Evolutionary conservation across 1,140 invertebrate species (phyloP), one percentile per base, ranked within the genome.

Genomic region (Drosophila lacteicornis): DNA sequence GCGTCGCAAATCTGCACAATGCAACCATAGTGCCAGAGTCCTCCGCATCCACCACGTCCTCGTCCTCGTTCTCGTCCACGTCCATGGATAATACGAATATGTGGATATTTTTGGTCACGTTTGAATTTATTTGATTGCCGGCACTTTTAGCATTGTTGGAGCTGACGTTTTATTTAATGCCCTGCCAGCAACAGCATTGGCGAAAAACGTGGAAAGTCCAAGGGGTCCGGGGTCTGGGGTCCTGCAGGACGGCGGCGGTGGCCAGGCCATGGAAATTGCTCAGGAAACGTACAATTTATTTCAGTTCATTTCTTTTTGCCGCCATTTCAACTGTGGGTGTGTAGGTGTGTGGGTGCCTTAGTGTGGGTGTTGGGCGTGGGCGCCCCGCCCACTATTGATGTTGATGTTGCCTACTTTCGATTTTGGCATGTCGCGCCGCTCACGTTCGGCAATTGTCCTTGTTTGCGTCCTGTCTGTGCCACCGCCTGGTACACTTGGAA

Each of bases 41-140:
- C 30, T 22, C 30, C 17, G 51, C 12, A 55, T 36, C 51, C 51
- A 55, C 51, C 51, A 55, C 33, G 51, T 33, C 30, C 40, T 15
- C 38, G 38, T 40, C 5, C 38, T 15, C 38, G 27, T 38, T 12
- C 51, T 22, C 33, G 30, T 53, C 30, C 17, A 36, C 51, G 33
- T 55, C 33, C 51, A 40, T 82, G 85, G 81, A 90, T 90, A 90
- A 90, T 90, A 91, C 69, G 69, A 73, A 73, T 73, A 73, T 90
- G 85, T 90, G 85, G 85, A 90, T 90, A 90, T 90, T 90, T 90
- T 90, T 90, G 85, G 85, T 90, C 85, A 90, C 85, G 85, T 90
- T 90, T 90, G 85, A 90, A 90, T 90, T 90, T 90, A 90, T 90
- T 90, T 90, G 85, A 90, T 90, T 90, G 85, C 85, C 73, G 80